A percentile compares a stretch with the other conserved stretches of the same genome.
phyloP scores from a whole-genome alignment of 2,888 invertebrate genomes.

The Cephus spinipes region DNA sequence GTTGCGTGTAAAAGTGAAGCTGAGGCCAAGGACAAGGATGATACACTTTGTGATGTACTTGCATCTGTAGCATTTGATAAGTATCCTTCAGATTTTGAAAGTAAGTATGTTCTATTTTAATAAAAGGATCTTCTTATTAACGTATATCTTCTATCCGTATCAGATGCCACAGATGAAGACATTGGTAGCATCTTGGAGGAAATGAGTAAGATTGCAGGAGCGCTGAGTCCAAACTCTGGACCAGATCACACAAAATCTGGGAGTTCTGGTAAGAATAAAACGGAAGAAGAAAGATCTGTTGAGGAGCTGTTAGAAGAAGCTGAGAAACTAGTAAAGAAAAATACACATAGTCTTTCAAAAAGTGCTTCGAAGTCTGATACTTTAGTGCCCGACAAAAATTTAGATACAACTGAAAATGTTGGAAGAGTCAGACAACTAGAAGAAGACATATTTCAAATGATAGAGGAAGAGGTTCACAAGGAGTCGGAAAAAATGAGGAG shows the following conservation, averaged over 20 bases:
- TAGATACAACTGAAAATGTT: constrained; percentile 32
- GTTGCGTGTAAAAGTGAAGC: constrained; percentile 45
- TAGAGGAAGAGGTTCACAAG: constrained; percentile 56
- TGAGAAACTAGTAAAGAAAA: constrained; percentile 57
- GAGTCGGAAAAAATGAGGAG: constrained; percentile 53
- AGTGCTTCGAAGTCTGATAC: constrained; percentile 53
- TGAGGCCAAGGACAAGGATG: constrained; percentile 52
- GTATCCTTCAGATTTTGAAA: constrained; percentile 62
- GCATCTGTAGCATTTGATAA: constrained; percentile 60
- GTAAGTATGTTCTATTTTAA: constrained; percentile 37
- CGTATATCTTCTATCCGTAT: not conserved
- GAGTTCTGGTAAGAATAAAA: constrained; percentile 45
- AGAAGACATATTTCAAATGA: constrained; percentile 58
- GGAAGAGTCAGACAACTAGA: constrained; percentile 51
- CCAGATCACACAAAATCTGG: constrained; percentile 48
- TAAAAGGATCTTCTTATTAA: not conserved
- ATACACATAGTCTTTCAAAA: constrained; percentile 52
- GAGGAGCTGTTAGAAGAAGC: constrained; percentile 62
- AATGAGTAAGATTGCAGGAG: constrained; percentile 61
- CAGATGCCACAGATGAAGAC: constrained; percentile 63
- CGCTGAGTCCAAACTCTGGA: constrained; percentile 53
- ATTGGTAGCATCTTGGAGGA: constrained; percentile 62
- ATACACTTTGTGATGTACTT: constrained; percentile 56
- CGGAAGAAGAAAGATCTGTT: constrained; percentile 59
- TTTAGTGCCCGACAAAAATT: constrained; percentile 46